These are phyloP conservation scores for Cremastinae sp. DNA, from an alignment of 2,888 invertebrate genomes.

Conservation along the genomic window DNA sequence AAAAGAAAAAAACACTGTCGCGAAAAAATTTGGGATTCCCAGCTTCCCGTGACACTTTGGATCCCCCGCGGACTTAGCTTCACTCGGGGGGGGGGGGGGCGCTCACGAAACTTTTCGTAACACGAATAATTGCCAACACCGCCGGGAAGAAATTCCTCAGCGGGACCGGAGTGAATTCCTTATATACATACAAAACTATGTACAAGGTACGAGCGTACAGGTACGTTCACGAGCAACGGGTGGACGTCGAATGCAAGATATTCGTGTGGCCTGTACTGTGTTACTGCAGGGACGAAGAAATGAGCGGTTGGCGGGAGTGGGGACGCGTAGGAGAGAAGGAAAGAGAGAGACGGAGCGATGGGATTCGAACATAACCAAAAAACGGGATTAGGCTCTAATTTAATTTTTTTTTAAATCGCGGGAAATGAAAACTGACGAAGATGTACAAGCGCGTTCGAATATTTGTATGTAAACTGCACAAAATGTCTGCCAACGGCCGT, in stretches of 20 bases:
- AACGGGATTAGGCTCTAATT: background rate
- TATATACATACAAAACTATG: background rate
- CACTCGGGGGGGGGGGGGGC: too few species aligned
- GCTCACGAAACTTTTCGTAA: too few species aligned
- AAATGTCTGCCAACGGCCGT: conserved; percentile 67
- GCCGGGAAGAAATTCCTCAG: conserved; percentile 1
- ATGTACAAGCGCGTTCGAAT: conserved; percentile 43
- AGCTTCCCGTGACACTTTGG: background rate
- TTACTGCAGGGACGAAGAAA: conserved; percentile 2
- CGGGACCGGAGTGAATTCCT: background rate
- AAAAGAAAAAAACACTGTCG: background rate
- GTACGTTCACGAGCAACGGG: conserved; percentile 36
- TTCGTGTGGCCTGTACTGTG: conserved; percentile 35
- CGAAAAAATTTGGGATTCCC: conserved; percentile 4
- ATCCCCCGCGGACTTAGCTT: background rate
- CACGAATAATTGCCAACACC: too few species aligned
- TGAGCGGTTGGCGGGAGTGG: background rate
- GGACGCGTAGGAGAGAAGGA: conserved; percentile 9
- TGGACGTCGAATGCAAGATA: conserved; percentile 47
- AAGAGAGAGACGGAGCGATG: conserved; percentile 29
- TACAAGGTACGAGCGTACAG: conserved; percentile 7
- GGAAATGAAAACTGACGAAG: conserved; percentile 1
- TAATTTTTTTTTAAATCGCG: conserved; percentile 17
- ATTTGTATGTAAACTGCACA: conserved; percentile 52
- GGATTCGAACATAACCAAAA: conserved; percentile 31